Evolutionary conservation across 2,113 vertebrate species (phyloP).

Genomic region (Machaerirhynchus nigripectus): DNA sequence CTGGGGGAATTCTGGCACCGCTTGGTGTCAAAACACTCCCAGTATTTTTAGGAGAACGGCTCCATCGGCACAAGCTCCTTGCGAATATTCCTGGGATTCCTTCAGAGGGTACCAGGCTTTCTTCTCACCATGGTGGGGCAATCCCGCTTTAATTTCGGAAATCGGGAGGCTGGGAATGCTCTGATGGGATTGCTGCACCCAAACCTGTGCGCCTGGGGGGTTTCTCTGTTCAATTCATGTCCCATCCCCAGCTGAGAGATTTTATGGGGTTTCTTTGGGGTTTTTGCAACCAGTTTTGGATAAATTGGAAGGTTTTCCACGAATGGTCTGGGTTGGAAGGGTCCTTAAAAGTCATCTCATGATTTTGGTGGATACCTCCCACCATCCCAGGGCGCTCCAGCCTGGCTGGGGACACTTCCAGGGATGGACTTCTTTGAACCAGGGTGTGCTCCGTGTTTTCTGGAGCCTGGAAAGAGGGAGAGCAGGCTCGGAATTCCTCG

Average conservation of each 20-base stretch:
- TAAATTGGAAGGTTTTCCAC: background rate
- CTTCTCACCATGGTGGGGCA: fast-evolving
- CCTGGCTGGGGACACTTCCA: background rate
- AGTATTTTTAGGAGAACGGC: background rate
- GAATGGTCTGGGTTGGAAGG: background rate
- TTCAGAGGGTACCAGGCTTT: background rate
- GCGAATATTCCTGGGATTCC: background rate
- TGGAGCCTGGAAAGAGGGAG: background rate
- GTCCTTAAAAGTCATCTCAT: background rate
- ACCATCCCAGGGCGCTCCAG: background rate
- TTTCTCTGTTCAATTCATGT: fast-evolving
- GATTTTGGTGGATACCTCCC: background rate
- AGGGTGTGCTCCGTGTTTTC: fast-evolving
- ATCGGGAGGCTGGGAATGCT: background rate
- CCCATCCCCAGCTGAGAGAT: background rate
- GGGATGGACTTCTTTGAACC: background rate
- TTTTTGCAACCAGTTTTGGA: background rate
- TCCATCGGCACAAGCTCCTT: background rate
- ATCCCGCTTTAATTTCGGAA: background rate
- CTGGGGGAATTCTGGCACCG: background rate
- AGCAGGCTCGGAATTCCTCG: background rate
- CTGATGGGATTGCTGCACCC: background rate
- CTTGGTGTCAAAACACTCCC: slow-evolving; percentile 3
- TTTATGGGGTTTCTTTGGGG: background rate
- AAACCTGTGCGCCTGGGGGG: fast-evolving